Percentiles rank a stretch among this genome's conserved stretches.
phyloP scores from a whole-genome alignment of 2,888 invertebrate genomes.

The Drosophila cracens region DNA sequence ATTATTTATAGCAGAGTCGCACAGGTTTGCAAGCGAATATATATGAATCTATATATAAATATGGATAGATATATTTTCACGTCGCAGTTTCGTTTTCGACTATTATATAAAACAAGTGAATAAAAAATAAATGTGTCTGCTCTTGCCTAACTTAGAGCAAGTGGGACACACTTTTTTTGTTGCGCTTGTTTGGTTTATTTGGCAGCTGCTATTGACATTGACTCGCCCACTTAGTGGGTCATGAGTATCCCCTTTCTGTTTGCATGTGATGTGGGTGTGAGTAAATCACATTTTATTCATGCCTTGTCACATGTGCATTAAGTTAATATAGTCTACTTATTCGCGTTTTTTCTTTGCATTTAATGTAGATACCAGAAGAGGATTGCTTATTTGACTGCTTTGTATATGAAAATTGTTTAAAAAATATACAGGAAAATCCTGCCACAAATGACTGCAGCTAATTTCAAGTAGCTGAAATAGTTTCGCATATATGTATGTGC shows the following conservation, averaged over 20 bases:
- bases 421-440: neutral
- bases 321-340: slow-evolving; percentile 41
- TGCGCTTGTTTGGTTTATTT: slow-evolving; percentile 1
- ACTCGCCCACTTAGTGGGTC: slow-evolving; percentile 34
- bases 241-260: slow-evolving; percentile 14
- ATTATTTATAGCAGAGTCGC: slow-evolving; percentile 61
- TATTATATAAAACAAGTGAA: slow-evolving; percentile 37
- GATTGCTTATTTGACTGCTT: neutral
- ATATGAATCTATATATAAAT: slow-evolving; percentile 1
- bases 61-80: slow-evolving; percentile 21
- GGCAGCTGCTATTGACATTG: slow-evolving; percentile 55
- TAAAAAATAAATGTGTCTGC: slow-evolving; percentile 12
- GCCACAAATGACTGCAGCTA: neutral
- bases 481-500: slow-evolving; percentile 33
- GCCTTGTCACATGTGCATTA: neutral
- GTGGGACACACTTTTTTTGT: slow-evolving; percentile 36
- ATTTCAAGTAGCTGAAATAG: neutral
- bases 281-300: neutral
- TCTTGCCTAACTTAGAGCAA: slow-evolving; percentile 19
- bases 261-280: slow-evolving; percentile 1
- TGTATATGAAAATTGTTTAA: neutral
- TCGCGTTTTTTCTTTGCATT: neutral
- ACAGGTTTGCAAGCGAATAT: slow-evolving; percentile 14
- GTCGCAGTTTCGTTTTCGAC: slow-evolving; percentile 67
- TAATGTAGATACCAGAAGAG: neutral